Evolutionary conservation across 2,888 invertebrate species (phyloP).

Genomic region (Drosophila longiperda): DNA sequence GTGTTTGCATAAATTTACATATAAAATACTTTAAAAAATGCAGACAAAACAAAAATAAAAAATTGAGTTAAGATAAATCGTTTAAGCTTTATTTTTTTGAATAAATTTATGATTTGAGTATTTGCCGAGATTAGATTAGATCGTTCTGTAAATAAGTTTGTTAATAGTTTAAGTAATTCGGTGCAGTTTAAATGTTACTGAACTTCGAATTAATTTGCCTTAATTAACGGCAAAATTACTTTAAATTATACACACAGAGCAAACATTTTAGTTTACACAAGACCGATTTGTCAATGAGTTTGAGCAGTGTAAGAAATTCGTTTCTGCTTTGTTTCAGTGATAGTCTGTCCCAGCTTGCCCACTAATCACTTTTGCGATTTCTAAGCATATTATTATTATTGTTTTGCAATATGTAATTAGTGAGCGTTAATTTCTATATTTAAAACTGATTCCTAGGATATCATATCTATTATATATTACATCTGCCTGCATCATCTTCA

Average conservation of each 20-base stretch:
- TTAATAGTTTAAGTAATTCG: not conserved
- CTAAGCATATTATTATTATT: not conserved
- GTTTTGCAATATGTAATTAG: not conserved
- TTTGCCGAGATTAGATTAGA: not conserved
- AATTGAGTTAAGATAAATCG: not conserved
- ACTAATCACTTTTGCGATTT: conserved; percentile 3
- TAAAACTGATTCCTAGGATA: not conserved
- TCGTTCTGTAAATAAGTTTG: not conserved
- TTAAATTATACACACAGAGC: too few species aligned
- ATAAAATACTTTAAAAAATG: not conserved
- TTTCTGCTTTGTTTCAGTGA: not conserved
- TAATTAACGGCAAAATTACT: not conserved
- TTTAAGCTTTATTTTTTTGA: not conserved
- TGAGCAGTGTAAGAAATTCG: not conserved
- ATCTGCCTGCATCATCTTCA: not conserved
- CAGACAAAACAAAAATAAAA: not conserved
- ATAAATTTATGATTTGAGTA: not conserved
- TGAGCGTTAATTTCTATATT: not conserved
- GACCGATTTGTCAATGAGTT: not conserved
- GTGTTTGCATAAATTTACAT: not conserved
- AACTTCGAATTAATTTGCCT: not conserved
- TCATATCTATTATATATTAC: not conserved
- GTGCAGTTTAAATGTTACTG: not conserved
- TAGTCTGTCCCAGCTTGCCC: not conserved
- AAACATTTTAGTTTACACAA: not conserved